Evolutionary conservation across 2,888 invertebrate species (phyloP), one percentile per base, ranked within the genome.

Genomic region (Tenthredo livida): DNA sequence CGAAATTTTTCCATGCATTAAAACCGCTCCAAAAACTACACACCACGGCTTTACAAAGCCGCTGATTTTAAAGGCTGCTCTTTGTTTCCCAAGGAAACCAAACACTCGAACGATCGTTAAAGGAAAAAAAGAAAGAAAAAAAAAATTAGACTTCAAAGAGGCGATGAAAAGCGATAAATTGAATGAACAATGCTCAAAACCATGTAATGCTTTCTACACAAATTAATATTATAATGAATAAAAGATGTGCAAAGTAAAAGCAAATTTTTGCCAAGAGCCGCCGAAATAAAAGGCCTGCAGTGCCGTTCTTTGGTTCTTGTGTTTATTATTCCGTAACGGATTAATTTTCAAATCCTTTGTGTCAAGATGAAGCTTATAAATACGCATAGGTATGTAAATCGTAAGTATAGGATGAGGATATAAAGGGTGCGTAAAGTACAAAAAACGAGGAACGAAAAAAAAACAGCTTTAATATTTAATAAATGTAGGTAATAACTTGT

Each of bases 1-100:
- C 80, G 83, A 83, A 65, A 83, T 83, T 80, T 80, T 80, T 80
- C 40, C 80, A 80, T 80, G 80, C 80, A 80, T 80, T 80, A 80
- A 80, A 80, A 80, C 65, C 77, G 50, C 50, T 50, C 54, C 50
- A 77, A 77, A 77, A 77, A 77, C 29, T 54, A 77, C 50, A 77
- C 50, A 54, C 25, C 9, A 10, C 40, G 40, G 43, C 29, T 75
- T 47, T 43, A 47, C n/a, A 7, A n/a, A n/a, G n/a, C 40, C n/a
- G 37, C 4, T n/a, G 37, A 37, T 40, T 7, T 40, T 40, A 72
- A 17, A 72, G 70, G 40, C 17, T 72, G n/a, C 70, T 72, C 70
- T 72, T 72, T 72, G 70, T 72, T 72, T 17, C 54, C 54, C n/a
- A 54, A 54, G 54, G 17, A 61, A 61, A n/a, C n/a, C 37, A n/a